These are phyloP conservation scores for Sylvia atricapilla DNA, from an alignment of 2,113 vertebrate species.

Conservation along the genomic window DNA sequence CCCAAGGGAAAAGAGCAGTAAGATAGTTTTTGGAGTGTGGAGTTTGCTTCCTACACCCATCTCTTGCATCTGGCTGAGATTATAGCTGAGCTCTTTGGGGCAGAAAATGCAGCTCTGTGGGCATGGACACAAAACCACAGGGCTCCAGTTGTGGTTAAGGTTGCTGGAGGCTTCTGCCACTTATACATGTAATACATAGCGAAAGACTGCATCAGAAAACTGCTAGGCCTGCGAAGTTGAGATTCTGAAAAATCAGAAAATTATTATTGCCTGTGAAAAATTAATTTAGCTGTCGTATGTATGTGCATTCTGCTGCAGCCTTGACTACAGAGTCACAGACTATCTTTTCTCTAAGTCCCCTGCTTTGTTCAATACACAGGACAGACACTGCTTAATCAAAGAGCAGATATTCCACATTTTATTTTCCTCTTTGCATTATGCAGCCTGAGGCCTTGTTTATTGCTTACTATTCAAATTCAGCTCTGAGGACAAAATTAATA, in stretches of 20 bases:
- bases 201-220: not conserved
- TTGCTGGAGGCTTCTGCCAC: not conserved
- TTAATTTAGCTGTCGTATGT: not conserved
- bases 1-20: not conserved
- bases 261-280: not conserved
- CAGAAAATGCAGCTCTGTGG: not conserved
- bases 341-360: not conserved
- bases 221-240: not conserved
- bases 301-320: not conserved
- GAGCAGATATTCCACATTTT: conserved; percentile 13
- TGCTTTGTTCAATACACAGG: conserved; percentile 4
- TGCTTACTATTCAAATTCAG: conserved; percentile 52
- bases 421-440: conserved; percentile 18
- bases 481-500: conserved; percentile 59
- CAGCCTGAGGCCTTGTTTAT: conserved; percentile 43
- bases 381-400: conserved; percentile 31
- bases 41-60: not conserved
- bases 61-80: not conserved
- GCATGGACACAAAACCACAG: not conserved
- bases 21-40: not conserved
- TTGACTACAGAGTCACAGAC: not conserved
- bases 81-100: not conserved
- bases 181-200: not conserved
- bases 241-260: not conserved
- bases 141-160: not conserved